Conservation (phyloP, 35 echinoderm and acorn worm species). For the Ophiothrix spiculata region DNA sequence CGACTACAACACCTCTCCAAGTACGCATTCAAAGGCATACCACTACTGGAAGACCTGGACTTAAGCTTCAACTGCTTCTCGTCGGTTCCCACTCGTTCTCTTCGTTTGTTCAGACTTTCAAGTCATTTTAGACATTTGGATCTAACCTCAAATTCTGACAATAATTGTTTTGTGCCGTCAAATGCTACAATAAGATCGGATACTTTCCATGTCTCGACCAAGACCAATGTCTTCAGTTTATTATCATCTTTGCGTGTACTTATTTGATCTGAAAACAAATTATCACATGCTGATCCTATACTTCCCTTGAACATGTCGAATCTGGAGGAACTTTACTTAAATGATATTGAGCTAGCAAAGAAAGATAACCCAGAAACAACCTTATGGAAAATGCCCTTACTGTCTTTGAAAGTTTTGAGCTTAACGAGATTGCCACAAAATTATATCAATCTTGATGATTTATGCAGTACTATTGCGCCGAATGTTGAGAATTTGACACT, state of each 20-base stretch:
- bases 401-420: neutral
- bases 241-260: neutral
- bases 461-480: neutral
- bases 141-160: neutral
- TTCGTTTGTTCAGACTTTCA: neutral
- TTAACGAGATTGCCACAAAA: neutral
- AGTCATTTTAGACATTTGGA: neutral
- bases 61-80: neutral
- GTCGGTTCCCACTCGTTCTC: neutral
- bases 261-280: neutral
- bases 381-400: neutral
- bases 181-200: neutral
- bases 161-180: neutral
- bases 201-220: neutral
- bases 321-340: neutral
- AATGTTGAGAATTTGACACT: neutral
- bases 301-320: neutral
- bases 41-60: neutral
- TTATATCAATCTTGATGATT: neutral
- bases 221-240: neutral
- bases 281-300: neutral
- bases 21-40: neutral
- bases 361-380: neutral
- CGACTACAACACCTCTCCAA: neutral
- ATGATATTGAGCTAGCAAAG: neutral